These are phyloP conservation scores for Macrotis lagotis DNA, from an alignment of 2,113 vertebrate genomes.

Conservation along the genomic window DNA sequence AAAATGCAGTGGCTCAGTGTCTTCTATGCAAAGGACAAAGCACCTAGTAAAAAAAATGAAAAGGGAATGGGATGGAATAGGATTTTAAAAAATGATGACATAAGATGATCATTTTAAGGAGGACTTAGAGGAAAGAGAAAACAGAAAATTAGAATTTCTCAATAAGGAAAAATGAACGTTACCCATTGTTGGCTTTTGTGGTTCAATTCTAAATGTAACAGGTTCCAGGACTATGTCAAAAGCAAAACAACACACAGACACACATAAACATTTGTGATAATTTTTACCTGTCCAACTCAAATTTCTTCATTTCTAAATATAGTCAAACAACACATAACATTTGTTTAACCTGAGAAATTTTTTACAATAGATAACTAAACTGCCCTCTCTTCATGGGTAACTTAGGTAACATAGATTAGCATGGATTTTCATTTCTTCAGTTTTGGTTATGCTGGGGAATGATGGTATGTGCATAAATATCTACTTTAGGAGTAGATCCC, in stretches of 20 bases:
- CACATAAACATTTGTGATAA: slow-evolving; percentile 48
- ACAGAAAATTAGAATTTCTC: slow-evolving; percentile 38
- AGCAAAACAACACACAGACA: slow-evolving; percentile 55
- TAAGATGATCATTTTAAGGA: neutral
- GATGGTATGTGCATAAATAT: neutral
- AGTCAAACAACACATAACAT: neutral
- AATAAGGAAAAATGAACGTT: slow-evolving; percentile 75
- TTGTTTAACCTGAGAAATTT: neutral
- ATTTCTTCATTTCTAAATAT: slow-evolving; percentile 37
- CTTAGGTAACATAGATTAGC: slow-evolving; percentile 29
- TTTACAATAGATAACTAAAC: neutral
- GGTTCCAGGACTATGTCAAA: slow-evolving; percentile 75
- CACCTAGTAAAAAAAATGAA: neutral
- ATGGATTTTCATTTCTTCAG: slow-evolving; percentile 20
- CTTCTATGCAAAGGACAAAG: neutral
- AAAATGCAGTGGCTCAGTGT: slow-evolving; percentile 26
- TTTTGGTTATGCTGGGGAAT: neutral
- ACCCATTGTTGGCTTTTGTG: slow-evolving; percentile 82
- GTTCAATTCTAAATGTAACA: slow-evolving; percentile 75
- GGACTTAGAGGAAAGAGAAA: slow-evolving; percentile 52
- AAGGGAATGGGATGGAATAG: slow-evolving; percentile 18
- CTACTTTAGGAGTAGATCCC: slow-evolving; percentile 4
- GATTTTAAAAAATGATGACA: neutral
- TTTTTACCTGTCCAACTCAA: slow-evolving; percentile 21
- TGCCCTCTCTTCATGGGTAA: slow-evolving; percentile 3